Evolutionary conservation across 53 echinoderm and acorn worm genomes (phyloP).

Genomic region (Mesocentrotus franciscanus): DNA sequence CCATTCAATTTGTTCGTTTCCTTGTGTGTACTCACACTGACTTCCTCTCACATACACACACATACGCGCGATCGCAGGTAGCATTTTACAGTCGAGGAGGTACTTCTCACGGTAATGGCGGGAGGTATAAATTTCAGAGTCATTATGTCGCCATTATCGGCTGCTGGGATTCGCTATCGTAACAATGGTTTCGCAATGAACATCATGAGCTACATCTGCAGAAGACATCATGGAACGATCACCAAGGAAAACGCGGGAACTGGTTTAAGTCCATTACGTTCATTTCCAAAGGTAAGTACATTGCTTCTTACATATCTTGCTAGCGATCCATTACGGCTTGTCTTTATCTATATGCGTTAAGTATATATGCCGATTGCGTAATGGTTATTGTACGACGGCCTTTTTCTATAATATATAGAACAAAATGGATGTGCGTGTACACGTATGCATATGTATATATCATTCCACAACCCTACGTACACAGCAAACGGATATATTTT

Average conservation of each 20-base stretch:
- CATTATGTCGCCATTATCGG: slow-evolving; percentile 50
- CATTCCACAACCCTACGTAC: not conserved
- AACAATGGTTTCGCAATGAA: not conserved
- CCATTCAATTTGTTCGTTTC: slow-evolving; percentile 34
- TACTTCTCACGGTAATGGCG: not conserved
- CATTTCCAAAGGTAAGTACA: slow-evolving; percentile 20
- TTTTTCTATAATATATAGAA: not conserved
- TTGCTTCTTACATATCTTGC: not conserved
- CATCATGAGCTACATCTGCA: slow-evolving; percentile 15
- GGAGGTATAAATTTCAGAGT: slow-evolving; percentile 50
- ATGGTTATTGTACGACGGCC: not conserved
- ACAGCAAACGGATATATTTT: not conserved
- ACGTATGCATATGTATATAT: not conserved
- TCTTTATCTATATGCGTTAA: not conserved
- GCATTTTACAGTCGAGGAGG: not conserved
- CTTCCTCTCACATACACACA: not conserved
- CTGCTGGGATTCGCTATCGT: not conserved
- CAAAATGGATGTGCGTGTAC: not conserved
- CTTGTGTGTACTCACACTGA: not conserved
- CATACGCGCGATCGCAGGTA: not conserved
- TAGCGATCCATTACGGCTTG: not conserved
- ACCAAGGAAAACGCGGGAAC: not conserved
- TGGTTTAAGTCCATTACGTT: not conserved
- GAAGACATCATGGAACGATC: not conserved
- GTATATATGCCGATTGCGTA: slow-evolving; percentile 18